Percentiles rank a stretch among this genome's conserved stretches.
These are phyloP conservation scores for Poeciliopsis prolifica DNA, from an alignment of 2,113 vertebrate species.

Conservation along the genomic window DNA sequence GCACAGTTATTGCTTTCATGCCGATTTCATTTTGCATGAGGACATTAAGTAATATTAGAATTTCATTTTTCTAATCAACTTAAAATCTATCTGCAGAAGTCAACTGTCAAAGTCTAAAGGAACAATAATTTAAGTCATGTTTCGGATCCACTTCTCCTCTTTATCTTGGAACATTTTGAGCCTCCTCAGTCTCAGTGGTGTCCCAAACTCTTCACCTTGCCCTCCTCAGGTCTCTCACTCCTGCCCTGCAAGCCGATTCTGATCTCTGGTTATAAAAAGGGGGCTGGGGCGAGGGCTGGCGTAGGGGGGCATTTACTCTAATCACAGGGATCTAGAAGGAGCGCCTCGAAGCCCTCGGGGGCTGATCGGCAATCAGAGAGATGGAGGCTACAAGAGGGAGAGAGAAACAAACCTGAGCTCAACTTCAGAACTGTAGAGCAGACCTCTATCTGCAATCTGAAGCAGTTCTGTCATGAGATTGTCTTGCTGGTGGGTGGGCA, in stretches of 20 bases:
- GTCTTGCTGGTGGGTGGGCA: slow-evolving; percentile 28
- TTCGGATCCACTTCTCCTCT: not conserved
- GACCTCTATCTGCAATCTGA: slow-evolving; percentile 40
- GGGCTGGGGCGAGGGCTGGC: slow-evolving; percentile 32
- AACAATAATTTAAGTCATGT: not conserved
- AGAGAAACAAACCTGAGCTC: slow-evolving; percentile 64
- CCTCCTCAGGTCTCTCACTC: slow-evolving; percentile 21
- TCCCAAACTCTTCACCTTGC: slow-evolving; percentile 4
- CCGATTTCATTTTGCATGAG: no score
- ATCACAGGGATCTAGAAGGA: slow-evolving; percentile 76
- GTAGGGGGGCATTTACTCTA: slow-evolving; percentile 72
- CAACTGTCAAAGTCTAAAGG: no score
- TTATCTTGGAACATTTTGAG: not conserved
- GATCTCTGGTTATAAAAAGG: slow-evolving; percentile 24
- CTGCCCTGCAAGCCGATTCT: slow-evolving; percentile 32
- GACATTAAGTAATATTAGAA: no score
- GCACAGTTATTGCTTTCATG: no score
- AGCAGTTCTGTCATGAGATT: slow-evolving; percentile 51
- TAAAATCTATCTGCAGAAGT: not conserved
- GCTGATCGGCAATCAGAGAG: slow-evolving; percentile 74
- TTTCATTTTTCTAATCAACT: not conserved
- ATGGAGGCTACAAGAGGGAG: slow-evolving; percentile 49
- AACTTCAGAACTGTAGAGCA: slow-evolving; percentile 53
- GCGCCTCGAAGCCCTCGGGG: slow-evolving; percentile 67
- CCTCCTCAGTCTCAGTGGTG: not conserved